Evolutionary conservation across 2,113 vertebrate genomes (phyloP).

Genomic region (Empidonax traillii): DNA sequence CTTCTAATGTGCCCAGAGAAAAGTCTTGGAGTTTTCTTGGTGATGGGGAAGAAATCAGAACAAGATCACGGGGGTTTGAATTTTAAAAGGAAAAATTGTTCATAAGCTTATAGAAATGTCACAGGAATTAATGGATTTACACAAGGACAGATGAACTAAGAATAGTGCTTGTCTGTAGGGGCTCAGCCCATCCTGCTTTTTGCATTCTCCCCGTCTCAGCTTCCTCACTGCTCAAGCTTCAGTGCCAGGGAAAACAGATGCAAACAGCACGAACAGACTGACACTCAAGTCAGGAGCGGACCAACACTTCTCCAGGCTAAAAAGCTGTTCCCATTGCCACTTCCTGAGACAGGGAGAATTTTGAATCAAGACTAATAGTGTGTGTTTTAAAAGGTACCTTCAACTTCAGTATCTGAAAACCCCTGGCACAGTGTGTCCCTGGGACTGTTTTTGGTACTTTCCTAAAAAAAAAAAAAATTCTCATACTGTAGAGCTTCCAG

Average conservation of each 20-base stretch:
- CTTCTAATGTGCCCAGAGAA: background rate
- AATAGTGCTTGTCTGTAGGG: background rate
- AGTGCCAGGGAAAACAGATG: background rate
- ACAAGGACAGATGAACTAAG: background rate
- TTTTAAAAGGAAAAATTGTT: background rate
- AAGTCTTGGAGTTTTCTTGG: background rate
- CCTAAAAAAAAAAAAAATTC: background rate
- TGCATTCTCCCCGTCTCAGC: background rate
- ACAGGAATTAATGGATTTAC: background rate
- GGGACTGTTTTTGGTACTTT: background rate
- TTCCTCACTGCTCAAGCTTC: background rate
- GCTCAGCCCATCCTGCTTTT: background rate
- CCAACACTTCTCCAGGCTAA: conserved; percentile 26
- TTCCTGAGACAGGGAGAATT: background rate
- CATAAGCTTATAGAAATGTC: background rate
- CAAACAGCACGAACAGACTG: background rate
- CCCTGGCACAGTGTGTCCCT: background rate
- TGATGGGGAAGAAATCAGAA: background rate
- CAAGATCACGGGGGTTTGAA: background rate
- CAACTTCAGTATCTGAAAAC: background rate
- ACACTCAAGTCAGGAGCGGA: background rate
- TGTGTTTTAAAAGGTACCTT: background rate
- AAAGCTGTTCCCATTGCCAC: background rate
- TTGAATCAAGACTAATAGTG: background rate
- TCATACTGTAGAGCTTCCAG: background rate